Evolutionary conservation across 2,797 vertebrate species (phyloP), one percentile per base, ranked within the genome.

Genomic region (Chaunax sp.): DNA sequence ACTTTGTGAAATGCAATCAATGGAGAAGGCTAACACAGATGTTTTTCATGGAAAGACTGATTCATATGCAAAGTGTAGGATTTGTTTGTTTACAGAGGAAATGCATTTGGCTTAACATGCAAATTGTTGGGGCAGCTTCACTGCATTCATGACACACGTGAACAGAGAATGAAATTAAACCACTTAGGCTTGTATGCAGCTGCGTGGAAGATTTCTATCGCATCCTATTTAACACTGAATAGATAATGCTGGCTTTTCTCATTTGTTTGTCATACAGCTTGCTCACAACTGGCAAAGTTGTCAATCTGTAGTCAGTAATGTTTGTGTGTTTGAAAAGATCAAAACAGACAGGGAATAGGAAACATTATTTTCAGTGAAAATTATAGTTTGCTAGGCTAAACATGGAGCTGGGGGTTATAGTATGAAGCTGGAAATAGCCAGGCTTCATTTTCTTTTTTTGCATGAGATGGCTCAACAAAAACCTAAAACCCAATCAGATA

Each of bases 11-110:
- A 57, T 60, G 55, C 40, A 55, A 64, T 69, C 19, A 59, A 46
- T 57, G 19, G 60, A 69, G 59, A 63, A 45, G 12, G 52, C 28
- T 22, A 43, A 30, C 65, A 22, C 61, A 77, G 49, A 56, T 72
- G 54, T 67, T 76, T 68, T 58, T 64, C 45, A 65, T n/a, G 62
- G 10, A 77, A 76, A 79, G 35, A 54, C 57, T 38, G 25, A 70
- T 74, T 77, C 3, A 54, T 77, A 64, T 59, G 43, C 58, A 70
- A n/a, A 57, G 50, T 60, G 69, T 30, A 35, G 35, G 52, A 33
- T 64, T 12, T 35, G 54, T 72, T 52, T 78, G 57, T 86, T 72
- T 82, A 46, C n/a, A 44, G 45, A 54, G 51, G 15, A 74, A 80
- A 74, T 37, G 10, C 26, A 45, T 28, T 65, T 1, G 1, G n/a